Evolutionary conservation across 2,113 vertebrate genomes (phyloP), one percentile per base, ranked within the genome.

Genomic region (Microcebus tavaratra): DNA sequence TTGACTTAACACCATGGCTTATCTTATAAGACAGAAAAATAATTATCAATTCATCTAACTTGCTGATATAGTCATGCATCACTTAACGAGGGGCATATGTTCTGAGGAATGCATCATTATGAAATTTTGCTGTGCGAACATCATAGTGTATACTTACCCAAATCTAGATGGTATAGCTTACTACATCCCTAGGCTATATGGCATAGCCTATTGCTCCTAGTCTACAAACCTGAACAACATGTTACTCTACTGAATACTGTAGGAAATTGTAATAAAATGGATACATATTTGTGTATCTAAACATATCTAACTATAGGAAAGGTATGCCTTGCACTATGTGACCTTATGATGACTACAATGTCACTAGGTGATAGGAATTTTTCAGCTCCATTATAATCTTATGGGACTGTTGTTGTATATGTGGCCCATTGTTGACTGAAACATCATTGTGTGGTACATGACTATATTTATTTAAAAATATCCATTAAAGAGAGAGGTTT

Each of bases 21-120:
- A 15, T 92, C 61, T 87, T 91, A 81, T 5, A 88, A 63, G 48
- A 80, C 39, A 94, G 86, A 85, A 86, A 90, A 87, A 70, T 68
- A 84, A 96, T 39, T 18, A 67, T 50, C 50, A 63, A n/a, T 63
- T 23, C 57, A 78, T 82, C 39, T 88, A 84, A 91, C 1, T 90
- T 83, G 68, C 29, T 61, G 88, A 50, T 80, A 76, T 21, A 45
- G 72, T 29, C 25, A 45, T 9, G 72, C 42, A 14, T 75, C 25
- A 75, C 39, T 29, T 75, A 75, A 45, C 1, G 42, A 45, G 13
- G 39, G 72, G 72, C 39, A 29, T 75, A 15, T 29, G 36, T 75
- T 75, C 39, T 45, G 42, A 75, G 72, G 39, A 75, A 75, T 15
- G 13, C 25, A 45, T 45, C 27, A 14, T 45, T 75, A 75, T 25